These are phyloP conservation scores for Epinephelus coioides DNA, from an alignment of 2,797 vertebrate species.

Conservation along the genomic window DNA sequence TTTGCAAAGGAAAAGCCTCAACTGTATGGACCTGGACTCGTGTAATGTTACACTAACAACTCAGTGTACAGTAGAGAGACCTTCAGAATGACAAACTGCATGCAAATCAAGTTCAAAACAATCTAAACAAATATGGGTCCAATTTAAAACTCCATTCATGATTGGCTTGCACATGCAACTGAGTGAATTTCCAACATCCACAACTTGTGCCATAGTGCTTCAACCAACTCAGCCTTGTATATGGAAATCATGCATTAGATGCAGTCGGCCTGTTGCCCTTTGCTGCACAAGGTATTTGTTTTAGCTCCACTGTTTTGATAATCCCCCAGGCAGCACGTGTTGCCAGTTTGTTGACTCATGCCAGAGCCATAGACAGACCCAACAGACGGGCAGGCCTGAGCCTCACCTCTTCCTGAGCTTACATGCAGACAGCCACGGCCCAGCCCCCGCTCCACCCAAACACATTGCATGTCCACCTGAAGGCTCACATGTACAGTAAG, in stretches of 20 bases:
- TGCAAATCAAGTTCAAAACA: background rate
- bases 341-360: slow-evolving; percentile 83
- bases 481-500: slow-evolving; percentile 67
- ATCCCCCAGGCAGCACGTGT: slow-evolving; percentile 82
- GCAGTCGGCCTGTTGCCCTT: slow-evolving; percentile 40
- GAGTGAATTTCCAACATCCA: background rate
- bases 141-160: background rate
- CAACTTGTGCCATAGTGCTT: background rate
- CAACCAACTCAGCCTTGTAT: background rate
- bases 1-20: slow-evolving; percentile 42
- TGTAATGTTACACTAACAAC: slow-evolving; percentile 1
- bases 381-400: slow-evolving; percentile 61
- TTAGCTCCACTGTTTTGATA: slow-evolving; percentile 73
- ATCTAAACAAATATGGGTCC: background rate
- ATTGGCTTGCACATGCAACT: slow-evolving; percentile 1
- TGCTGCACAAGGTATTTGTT: slow-evolving; percentile 71
- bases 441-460: slow-evolving; percentile 63
- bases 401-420: slow-evolving; percentile 71
- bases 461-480: slow-evolving; percentile 80
- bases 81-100: background rate
- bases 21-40: slow-evolving; percentile 22
- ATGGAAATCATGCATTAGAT: slow-evolving; percentile 11
- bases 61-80: background rate
- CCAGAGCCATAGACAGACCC: slow-evolving; percentile 66
- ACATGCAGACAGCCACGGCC: slow-evolving; percentile 50